Evolutionary conservation across 2,113 vertebrate genomes (phyloP), one percentile per base, ranked within the genome.

Genomic region (Cettia cetti): DNA sequence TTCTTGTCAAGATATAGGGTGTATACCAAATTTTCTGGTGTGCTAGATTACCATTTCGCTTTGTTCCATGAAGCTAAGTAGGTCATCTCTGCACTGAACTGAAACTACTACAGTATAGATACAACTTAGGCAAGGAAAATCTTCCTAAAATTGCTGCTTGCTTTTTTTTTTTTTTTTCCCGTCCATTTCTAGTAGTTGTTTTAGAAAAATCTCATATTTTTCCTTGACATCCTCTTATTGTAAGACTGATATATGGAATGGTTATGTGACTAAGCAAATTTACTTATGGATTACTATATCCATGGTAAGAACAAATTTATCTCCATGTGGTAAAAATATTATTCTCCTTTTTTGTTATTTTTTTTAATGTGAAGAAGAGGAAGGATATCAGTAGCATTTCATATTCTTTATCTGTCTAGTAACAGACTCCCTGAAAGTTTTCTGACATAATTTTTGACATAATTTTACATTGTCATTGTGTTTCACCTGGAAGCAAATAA

Each of bases 151-250:
- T 4, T 79, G 13, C 1, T 56, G 27, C 3, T 23, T 45, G 8
- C 2, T 4, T 19, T 24, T 68, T 16, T 22, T 4, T 19, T 24
- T 68, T 16, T 22, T 11, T 6, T 2, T 0, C 0, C 6, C 1
- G 11, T 49, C 8, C 6, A 20, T 20, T 83, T 78, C 50, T 31
- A 45, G 9, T 35, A 47, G 15, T 22, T 82, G 22, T 13, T 56
- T 77, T 44, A 28, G 14, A 75, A 92, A 78, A 30, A 53, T 5
- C 20, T 4, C 11, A 0, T 19, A 6, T n/a, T 79, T 86, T 86
- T 61, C 15, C 9, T 57, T 71, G 30, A 42, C 31, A 21, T 63
- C n/a, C 4, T 87, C 14, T 19, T 79, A 24, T n/a, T 4, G 10
- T 47, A 45, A 70, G 7, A 81, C 15, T 63, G 52, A 44, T 9